Evolutionary conservation across 2,797 vertebrate genomes (phyloP), one percentile per base, ranked within the genome.

Genomic region (Neosilurus hyrtlii): DNA sequence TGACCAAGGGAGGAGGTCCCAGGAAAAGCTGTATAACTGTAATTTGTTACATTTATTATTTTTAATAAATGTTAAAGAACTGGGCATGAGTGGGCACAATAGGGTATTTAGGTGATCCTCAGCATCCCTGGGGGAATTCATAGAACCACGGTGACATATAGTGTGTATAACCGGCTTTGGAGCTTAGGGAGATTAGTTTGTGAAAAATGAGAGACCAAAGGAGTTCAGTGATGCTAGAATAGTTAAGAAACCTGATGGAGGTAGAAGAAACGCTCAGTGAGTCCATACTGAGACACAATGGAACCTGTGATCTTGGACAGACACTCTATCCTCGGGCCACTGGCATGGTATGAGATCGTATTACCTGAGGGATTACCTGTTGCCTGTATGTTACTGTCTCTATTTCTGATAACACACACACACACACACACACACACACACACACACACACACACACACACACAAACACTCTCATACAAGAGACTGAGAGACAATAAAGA

Each of bases 301-400:
- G 90, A 87, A 90, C 90, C 88, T 88, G 82, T 92, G 93, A 95
- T 93, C 93, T 94, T 90, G 92, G 90, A 92, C 87, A 22, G 89
- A 92, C 87, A 95, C 89, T 87, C 88, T 90, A 95, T 92, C 90
- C 87, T 86, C 78, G 88, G 88, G 86, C 87, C 88, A 89, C 86
- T 84, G 65, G 87, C 88, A 90, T 88, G 89, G 86, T 86, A 65
- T 16, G 15, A 90, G 90, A 85, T 95, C 90, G 73, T 73, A 78
- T 95, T 93, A 93, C 94, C 66, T 78, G 24, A 86, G 89, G 88
- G 83, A 82, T 88, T 84, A 82, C 91, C 91, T 88, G 88, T 89
- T 89, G 88, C 88, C 90, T 93, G 92, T 91, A 88, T 85, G 76
- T 86, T 86, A 83, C 84, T 79, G 82, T 74, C 49, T 81, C 84